Percentiles rank a stretch among this genome's conserved stretches.
phyloP scores from a whole-genome alignment of 2,797 vertebrate species.

The Labroides dimidiatus region DNA sequence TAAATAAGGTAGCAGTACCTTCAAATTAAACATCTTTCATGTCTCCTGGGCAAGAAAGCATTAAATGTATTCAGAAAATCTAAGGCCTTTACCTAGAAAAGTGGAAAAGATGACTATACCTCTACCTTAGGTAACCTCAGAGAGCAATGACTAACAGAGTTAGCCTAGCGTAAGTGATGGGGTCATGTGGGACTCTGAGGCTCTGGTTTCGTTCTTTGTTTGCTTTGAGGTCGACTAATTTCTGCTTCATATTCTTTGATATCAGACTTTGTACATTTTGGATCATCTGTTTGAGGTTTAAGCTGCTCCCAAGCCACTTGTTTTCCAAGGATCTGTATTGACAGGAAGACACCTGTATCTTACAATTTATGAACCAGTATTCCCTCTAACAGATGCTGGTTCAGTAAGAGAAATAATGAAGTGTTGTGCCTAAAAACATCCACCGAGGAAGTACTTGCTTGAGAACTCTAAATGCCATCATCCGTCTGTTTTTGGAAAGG shows the following conservation, averaged over 20 bases:
- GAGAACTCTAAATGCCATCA: background rate
- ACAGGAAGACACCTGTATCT: background rate
- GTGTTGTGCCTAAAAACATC: background rate
- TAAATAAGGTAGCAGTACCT: background rate
- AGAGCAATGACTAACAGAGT: constrained; percentile 3
- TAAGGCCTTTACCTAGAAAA: background rate
- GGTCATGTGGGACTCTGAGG: background rate
- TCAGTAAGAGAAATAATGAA: background rate
- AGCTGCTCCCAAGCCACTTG: background rate
- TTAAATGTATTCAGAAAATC: background rate
- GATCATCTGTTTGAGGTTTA: background rate
- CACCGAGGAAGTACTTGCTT: background rate
- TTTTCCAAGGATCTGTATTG: background rate
- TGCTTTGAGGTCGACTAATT: background rate
- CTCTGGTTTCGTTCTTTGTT: background rate
- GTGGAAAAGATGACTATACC: background rate
- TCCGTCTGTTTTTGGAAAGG: background rate
- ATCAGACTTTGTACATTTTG: background rate
- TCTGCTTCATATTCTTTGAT: background rate
- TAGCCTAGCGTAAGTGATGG: constrained; percentile 1
- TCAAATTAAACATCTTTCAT: background rate
- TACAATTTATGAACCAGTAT: too few species aligned
- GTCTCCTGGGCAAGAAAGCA: too few species aligned
- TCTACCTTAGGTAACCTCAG: background rate
- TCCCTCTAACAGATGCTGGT: background rate